Base-by-base conservation (phyloP, 92 coral and sea anemone genomes). In the Parazoanthus swiftii region DNA sequence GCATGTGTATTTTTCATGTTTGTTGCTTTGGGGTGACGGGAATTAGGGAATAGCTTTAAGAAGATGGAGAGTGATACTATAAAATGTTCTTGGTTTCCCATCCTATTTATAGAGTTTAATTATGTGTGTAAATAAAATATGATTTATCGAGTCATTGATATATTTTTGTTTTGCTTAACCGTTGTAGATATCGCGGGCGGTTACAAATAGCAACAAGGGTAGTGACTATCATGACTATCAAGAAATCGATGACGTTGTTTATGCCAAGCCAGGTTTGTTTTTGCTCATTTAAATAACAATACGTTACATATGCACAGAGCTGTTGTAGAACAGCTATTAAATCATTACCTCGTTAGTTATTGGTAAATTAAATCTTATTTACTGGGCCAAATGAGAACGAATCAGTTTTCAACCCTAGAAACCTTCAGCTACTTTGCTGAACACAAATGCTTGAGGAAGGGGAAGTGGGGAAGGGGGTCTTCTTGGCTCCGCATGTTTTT, bases 201-300 rank as follows among this genome's bases (percentile, higher is more conserved):
- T 26, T 1, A 18, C 87, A 84, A 84, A 51, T 13, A 38, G 78
- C 18, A 51, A 4, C 42, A 84, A 14, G 6, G 87, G 16, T 1
- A 43, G 66, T 26, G 87, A 70, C 26, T 70, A 84, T 46, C 87
- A 84, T 8, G 87, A 84, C 38, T 84, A 84, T 70, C 87, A 84
- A 84, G 87, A 84, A 26, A 84, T 84, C 16, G 87, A 84, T 4
- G 87, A 84, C 2, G 43, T 33, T 36, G 43, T 46, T 44, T 71
- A 71, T 14, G 79, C 77, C 51, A 84, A 71, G 18, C 87, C 87
- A 84, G 87, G 87, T 84, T 84, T 44, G 87, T 67, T 16, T n/a
- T 13, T 63, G 7, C 21, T 63, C 70, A 63, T 8, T 63, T 63
- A 63, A 63, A 63, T 63, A 14, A 14, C 59, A 54, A 1, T 20